Base-by-base conservation (phyloP, 2,888 invertebrate species). In the Lepidocyrtoides sp. region DNA sequence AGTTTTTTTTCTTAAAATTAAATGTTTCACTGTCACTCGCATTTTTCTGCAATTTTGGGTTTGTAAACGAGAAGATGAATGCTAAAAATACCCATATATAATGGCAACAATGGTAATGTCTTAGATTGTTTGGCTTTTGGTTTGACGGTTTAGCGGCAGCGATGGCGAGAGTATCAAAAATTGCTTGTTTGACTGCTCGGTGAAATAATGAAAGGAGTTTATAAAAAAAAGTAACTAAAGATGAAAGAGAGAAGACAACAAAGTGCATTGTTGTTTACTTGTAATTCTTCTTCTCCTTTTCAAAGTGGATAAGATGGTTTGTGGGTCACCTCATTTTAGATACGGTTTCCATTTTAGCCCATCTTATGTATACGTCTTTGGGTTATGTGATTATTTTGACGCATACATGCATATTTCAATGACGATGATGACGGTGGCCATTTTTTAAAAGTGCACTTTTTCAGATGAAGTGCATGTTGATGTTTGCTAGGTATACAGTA, bases 321-420 rank as follows among this genome's bases (percentile, higher is more conserved):
- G 91, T 91, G 91, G 91, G 91, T 91, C 91, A 91, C 91, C 91
- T 87, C 91, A 86, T 86, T 91, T 91, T 91, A 86, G 91, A 66
- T 57, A 87, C 81, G 91, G 91, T 91, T 91, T 91, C 82, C 91
- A 86, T 91, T 91, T 72, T 84, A 26, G 66, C 75, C 85, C 36
- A 36, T 23, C 72, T 75, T 72, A 26, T 51, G 48, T 48, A 17
- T 4, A 44, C 10, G n/a, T n/a, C n/a, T 48, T 44, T 75, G 12
- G 14, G 23, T 44, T 44, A 75, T 79, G 79, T 54, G 48, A 75
- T 23, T 44, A n/a, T n/a, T n/a, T 48, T 44, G 44, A 75, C 17
- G 23, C 5, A 23, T 7, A 23, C 14, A 7, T 20, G 3, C 3
- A 48, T 66, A 7, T n/a, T n/a, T n/a, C n/a, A n/a, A 14, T 10